Evolutionary conservation across 2,888 invertebrate species (phyloP), one percentile per base, ranked within the genome.

Genomic region (Chalcis sispes): DNA sequence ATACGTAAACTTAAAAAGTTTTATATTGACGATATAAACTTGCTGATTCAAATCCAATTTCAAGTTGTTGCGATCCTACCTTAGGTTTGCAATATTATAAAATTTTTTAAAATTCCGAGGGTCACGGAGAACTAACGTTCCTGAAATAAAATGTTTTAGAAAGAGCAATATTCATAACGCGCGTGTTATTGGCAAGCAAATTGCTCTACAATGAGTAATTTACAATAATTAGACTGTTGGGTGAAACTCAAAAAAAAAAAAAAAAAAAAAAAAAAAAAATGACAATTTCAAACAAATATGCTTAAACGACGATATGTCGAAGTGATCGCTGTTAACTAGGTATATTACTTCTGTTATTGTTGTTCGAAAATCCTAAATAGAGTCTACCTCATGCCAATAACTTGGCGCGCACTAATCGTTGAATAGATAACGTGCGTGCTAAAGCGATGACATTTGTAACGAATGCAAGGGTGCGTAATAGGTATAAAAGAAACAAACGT

Each of bases 331-430:
- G 36, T 36, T 83, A 80, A 82, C 79, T 80, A 82, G 80, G 77
- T 81, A 56, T 77, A 79, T 83, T 83, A 81, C 80, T 78, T 79
- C 80, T 80, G 78, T 81, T 81, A 81, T 82, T 80, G 75, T 82
- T 83, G 79, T 76, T 82, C 76, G 80, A 82, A 81, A 83, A 80
- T 85, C 81, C 81, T 65, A 42, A 81, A 79, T 80, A 80, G 84
- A 80, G 81, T 85, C 87, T 87, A 87, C 85, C 86, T 87, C 86
- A 85, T 80, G 56, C 72, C 67, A 77, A 80, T 78, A 77, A 72
- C 72, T 73, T 76, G 15, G 23, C 46, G 18, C 40, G 42, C 20
- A 32, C 40, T 25, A 36, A 42, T 29, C 20, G 42, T 40, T n/a
- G 15, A 13, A 36, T 36, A 8, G 10, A 62, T 40, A 20, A 61